Conservation (phyloP, 1,140 invertebrate genomes). For the Drosophila kepulauana region DNA sequence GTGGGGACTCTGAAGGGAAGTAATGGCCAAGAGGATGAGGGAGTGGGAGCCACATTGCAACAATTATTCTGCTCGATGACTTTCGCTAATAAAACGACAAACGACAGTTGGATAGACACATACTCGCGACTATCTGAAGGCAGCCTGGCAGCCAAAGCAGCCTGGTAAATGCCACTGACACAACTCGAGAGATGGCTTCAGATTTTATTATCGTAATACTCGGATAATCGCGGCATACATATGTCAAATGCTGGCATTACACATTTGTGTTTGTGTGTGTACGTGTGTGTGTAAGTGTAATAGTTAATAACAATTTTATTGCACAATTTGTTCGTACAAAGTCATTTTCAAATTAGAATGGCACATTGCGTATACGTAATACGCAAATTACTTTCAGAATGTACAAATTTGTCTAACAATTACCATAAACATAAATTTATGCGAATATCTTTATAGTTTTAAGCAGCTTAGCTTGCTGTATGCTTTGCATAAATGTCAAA, state of each 20-base stretch:
- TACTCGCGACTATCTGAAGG: conserved; percentile 14
- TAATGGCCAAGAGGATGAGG: conserved; percentile 24
- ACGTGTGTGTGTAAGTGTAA: conserved; percentile 29
- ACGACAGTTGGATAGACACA: conserved; percentile 1
- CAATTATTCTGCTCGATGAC: conserved; percentile 83
- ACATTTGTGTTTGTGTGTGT: neutral
- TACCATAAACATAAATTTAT: neutral
- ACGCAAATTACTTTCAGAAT: conserved; percentile 28
- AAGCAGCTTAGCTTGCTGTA: conserved; percentile 3
- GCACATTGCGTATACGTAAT: conserved; percentile 47
- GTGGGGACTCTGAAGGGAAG: conserved; percentile 9
- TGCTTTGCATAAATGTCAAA: conserved; percentile 22
- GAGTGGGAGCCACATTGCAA: conserved; percentile 55
- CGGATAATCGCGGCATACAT: conserved; percentile 56
- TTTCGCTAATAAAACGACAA: conserved; percentile 78
- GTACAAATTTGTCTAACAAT: conserved; percentile 15
- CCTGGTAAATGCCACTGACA: conserved; percentile 54
- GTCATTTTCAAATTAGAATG: conserved; percentile 66
- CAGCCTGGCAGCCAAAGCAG: conserved; percentile 5
- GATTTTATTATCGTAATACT: conserved; percentile 72
- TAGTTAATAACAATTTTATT: conserved; percentile 60
- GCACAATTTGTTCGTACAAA: conserved; percentile 53
- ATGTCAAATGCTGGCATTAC: conserved; percentile 39
- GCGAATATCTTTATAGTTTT: neutral
- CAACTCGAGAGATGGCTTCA: conserved; percentile 51